These are phyloP conservation scores for Anoplius nigerrimus DNA, from an alignment of 2,888 invertebrate genomes.

Conservation along the genomic window DNA sequence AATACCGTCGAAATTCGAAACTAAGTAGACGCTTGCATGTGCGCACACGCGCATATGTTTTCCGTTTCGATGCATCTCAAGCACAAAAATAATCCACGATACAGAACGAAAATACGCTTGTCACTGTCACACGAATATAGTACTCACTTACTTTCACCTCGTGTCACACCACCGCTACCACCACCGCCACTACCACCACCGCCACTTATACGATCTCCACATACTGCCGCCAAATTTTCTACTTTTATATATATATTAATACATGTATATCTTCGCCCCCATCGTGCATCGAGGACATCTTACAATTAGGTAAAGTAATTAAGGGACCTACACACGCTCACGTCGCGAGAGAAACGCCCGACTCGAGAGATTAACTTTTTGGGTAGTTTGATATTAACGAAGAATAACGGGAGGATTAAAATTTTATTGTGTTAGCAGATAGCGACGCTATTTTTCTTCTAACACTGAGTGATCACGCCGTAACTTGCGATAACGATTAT, in stretches of 20 bases:
- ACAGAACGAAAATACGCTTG: too few relatives aligned
- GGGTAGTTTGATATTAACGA: too few relatives aligned
- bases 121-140: not conserved
- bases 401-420: too few relatives aligned
- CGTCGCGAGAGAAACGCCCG: too few relatives aligned
- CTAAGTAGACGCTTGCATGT: not conserved
- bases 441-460: too few relatives aligned
- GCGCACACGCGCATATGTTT: not conserved
- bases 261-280: constrained; percentile 57
- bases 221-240: constrained; percentile 62
- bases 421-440: too few relatives aligned
- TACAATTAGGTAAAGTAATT: not conserved
- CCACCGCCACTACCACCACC: constrained; percentile 4
- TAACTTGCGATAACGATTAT: too few relatives aligned
- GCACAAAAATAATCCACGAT: too few relatives aligned
- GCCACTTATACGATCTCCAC: constrained; percentile 65
- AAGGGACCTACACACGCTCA: too few relatives aligned
- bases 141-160: constrained; percentile 42
- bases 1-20: constrained; percentile 7
- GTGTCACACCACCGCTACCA: constrained; percentile 34
- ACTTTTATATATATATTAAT: constrained; percentile 59
- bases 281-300: constrained; percentile 57
- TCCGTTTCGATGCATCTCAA: not conserved
- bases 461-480: too few relatives aligned
- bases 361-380: too few relatives aligned